Base-by-base conservation (phyloP, 2,888 invertebrate genomes). In the Aporophyla lueneburgensis region DNA sequence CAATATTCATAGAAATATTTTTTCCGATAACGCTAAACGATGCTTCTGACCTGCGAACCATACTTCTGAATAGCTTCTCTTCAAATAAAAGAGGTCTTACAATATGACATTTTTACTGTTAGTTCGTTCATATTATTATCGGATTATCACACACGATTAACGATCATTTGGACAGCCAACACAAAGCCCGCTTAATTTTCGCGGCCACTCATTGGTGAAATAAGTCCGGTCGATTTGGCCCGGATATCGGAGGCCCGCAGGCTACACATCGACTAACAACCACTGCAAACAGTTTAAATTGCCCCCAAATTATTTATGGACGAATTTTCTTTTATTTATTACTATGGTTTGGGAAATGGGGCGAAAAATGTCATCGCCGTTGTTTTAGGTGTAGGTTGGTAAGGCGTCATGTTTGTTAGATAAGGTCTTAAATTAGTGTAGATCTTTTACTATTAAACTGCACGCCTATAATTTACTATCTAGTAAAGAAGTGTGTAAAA, bases 161-260 rank as follows among this genome's bases (percentile, higher is more conserved):
- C 62, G 24, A 56, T 80, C 53, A 83, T 77, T 78, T 78, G 58
- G 70, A 71, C 75, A 71, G 73, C 63, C 59, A 68, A 69, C 62
- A 67, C 66, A 73, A 71, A 74, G 68, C 66, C 77, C 70, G 61
- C 10, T 74, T 76, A 81, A 87, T 86, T 88, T 87, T 86, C 81
- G 78, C 75, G 73, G 68, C 65, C 74, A 85, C 88, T 88, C 80
- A 54, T 71, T 67, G 71, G 24, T 54, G 65, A 58, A 76, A 82
- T 83, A 80, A 78, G 83, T 86, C 63, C 86, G 66, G 74, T 72
- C 76, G 74, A 83, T 84, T 84, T 76, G 67, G 59, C 58, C 40
- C 33, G 71, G 72, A 76, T 88, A 88, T 88, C 88, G 71, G 66
- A 51, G 54, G 66, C 69, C 80, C 76, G 75, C 88, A 86, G 81